phyloP scores from a whole-genome alignment of 2,113 vertebrate species.

The Dolichallabes microphthalmus region DNA sequence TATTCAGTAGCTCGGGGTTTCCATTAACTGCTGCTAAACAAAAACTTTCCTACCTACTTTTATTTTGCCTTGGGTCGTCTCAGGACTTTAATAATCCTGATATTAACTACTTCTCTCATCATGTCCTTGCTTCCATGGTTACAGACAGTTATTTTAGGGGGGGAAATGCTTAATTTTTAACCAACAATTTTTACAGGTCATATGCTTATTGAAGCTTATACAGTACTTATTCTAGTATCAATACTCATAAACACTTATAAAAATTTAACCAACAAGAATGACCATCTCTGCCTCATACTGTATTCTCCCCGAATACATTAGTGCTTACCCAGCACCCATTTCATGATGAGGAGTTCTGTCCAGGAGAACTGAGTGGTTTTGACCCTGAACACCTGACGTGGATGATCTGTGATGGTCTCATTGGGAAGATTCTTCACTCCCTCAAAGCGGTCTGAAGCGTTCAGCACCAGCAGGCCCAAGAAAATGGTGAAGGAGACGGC shows the following conservation, averaged over 20 bases:
- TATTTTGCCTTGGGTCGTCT: background rate
- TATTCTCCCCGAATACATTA: background rate
- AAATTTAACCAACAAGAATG: background rate
- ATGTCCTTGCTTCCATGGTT: background rate
- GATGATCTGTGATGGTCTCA: constrained; percentile 93
- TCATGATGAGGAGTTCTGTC: constrained; percentile 97
- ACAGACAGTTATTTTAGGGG: no score
- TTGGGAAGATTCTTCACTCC: constrained; percentile 95
- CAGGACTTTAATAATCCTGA: background rate
- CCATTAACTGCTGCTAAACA: no score
- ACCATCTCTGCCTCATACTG: background rate
- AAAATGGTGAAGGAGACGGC: constrained; percentile 97
- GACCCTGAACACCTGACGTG: constrained; percentile 91
- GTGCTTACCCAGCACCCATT: constrained; percentile 93
- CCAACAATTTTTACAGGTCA: no score
- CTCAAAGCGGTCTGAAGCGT: constrained; percentile 93
- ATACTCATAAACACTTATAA: no score
- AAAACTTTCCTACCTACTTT: background rate
- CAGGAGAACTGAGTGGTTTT: constrained; percentile 98
- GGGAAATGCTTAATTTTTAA: no score
- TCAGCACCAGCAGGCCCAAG: constrained; percentile 87
- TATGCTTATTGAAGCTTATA: no score
- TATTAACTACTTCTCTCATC: background rate
- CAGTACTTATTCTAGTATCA: no score
- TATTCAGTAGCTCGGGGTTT: background rate